Percentiles rank a stretch among this genome's conserved stretches.
Evolutionary conservation across 1,140 invertebrate genomes (phyloP).

Genomic region (Trachymyrmex septentrionalis): DNA sequence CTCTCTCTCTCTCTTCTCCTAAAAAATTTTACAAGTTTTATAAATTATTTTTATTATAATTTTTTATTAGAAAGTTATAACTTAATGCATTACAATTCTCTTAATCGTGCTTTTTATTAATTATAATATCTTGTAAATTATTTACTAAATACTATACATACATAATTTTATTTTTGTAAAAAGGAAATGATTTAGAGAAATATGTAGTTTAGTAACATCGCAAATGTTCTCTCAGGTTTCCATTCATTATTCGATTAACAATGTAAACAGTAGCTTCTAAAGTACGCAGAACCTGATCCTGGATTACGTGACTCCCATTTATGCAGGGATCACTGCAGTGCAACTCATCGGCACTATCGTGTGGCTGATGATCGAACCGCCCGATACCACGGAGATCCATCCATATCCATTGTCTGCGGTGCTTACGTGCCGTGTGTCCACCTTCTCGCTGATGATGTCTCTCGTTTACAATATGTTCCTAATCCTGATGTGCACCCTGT

Average conservation of each 20-base stretch:
- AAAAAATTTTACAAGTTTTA: not conserved
- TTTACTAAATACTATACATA: not conserved
- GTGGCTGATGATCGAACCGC: constrained; percentile 90
- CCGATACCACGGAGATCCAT: constrained; percentile 88
- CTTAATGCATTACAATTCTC: not conserved
- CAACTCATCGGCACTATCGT: constrained; percentile 88
- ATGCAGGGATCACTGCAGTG: constrained; percentile 88
- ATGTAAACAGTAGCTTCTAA: constrained; percentile 17
- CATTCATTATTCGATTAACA: not conserved
- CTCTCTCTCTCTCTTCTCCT: not conserved
- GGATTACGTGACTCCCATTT: constrained; percentile 75
- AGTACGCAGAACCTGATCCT: constrained; percentile 33
- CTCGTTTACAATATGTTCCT: constrained; percentile 92
- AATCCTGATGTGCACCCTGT: constrained; percentile 91
- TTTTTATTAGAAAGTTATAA: not conserved
- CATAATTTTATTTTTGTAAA: not conserved
- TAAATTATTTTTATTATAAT: not conserved
- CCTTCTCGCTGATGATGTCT: constrained; percentile 91
- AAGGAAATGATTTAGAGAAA: not conserved
- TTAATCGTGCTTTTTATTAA: not conserved
- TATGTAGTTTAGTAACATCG: too few relatives aligned
- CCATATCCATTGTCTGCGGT: constrained; percentile 88
- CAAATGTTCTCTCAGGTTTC: not conserved
- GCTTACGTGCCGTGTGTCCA: constrained; percentile 90
- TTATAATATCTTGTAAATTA: not conserved